Percentiles rank a stretch among this genome's conserved stretches.
phyloP scores from a whole-genome alignment of 2,113 vertebrate species.

The Labeo catla region DNA sequence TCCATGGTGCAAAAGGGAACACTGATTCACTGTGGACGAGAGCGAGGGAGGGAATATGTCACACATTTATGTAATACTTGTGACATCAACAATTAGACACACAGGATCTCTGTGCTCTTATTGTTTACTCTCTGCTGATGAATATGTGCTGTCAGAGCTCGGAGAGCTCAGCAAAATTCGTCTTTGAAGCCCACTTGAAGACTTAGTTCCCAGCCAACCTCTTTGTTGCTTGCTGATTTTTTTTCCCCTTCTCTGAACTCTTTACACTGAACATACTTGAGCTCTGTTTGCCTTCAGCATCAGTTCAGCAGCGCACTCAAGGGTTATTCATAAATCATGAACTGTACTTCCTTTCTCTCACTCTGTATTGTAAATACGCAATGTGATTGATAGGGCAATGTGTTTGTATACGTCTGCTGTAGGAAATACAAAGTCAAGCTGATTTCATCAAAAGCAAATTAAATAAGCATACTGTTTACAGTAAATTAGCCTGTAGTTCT shows the following conservation, averaged over 20 bases:
- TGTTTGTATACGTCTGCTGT: background rate
- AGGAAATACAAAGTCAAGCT: conserved; percentile 11
- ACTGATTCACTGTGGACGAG: background rate
- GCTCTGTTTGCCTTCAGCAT: background rate
- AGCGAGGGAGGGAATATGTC: background rate
- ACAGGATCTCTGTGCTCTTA: background rate
- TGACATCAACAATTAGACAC: conserved; percentile 1
- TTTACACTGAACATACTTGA: conserved; percentile 17
- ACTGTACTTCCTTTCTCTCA: background rate
- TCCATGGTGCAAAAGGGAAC: conserved; percentile 8
- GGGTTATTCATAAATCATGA: conserved; percentile 11
- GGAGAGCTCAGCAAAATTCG: conserved; percentile 19
- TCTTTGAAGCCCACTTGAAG: conserved; percentile 49
- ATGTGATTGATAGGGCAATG: background rate
- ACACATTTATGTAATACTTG: conserved; percentile 26
- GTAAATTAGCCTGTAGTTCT: background rate
- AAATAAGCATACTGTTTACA: background rate
- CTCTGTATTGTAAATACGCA: conserved; percentile 4
- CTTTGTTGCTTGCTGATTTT: conserved; percentile 7
- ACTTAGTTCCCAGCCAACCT: conserved; percentile 19
- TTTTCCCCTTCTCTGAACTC: conserved; percentile 34
- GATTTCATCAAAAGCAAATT: background rate
- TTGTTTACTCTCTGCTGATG: conserved; percentile 44
- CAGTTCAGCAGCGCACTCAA: background rate
- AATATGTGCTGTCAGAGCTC: conserved; percentile 32